These are phyloP conservation scores for Pungitius pungitius DNA, from an alignment of 2,113 vertebrate genomes.

Conservation along the genomic window DNA sequence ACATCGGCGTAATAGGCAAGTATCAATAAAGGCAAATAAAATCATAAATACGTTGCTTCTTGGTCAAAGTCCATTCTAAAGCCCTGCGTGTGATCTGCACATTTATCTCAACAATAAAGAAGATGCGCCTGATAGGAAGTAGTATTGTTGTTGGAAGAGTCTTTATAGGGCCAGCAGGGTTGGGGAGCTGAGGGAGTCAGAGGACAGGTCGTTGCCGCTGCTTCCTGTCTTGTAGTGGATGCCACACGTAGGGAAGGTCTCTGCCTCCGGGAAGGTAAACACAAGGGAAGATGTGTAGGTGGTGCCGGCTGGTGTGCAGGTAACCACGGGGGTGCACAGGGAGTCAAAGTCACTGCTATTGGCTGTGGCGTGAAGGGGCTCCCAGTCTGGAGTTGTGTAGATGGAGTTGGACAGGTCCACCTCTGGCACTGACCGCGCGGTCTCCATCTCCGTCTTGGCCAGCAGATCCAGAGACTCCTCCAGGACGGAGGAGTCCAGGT, in stretches of 20 bases:
- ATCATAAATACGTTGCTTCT: constrained; percentile 59
- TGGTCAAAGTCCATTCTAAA: constrained; percentile 70
- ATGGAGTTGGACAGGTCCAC: constrained; percentile 90
- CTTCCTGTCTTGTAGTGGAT: constrained; percentile 88
- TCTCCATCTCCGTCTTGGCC: constrained; percentile 81
- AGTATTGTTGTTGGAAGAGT: constrained; percentile 42
- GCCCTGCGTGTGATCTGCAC: constrained; percentile 76
- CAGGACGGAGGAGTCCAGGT: constrained; percentile 78
- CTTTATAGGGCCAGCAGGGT: constrained; percentile 85
- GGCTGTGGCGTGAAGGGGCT: constrained; percentile 85
- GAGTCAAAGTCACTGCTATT: constrained; percentile 87
- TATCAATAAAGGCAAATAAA: constrained; percentile 70
- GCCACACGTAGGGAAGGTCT: constrained; percentile 88
- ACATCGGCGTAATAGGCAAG: constrained; percentile 91
- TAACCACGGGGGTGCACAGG: constrained; percentile 95
- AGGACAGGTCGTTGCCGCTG: constrained; percentile 94
- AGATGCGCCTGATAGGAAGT: constrained; percentile 61
- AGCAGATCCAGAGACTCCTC: constrained; percentile 92
- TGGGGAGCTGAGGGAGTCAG: constrained; percentile 95
- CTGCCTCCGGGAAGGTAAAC: constrained; percentile 93
- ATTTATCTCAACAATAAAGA: constrained; percentile 39
- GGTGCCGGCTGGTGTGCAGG: constrained; percentile 90
- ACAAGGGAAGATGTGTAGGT: constrained; percentile 93
- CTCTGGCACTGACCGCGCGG: constrained; percentile 91
- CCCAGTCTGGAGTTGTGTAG: constrained; percentile 92